Conservation (phyloP, 1,140 invertebrate species). For the Pseudomyrmex concolor region DNA sequence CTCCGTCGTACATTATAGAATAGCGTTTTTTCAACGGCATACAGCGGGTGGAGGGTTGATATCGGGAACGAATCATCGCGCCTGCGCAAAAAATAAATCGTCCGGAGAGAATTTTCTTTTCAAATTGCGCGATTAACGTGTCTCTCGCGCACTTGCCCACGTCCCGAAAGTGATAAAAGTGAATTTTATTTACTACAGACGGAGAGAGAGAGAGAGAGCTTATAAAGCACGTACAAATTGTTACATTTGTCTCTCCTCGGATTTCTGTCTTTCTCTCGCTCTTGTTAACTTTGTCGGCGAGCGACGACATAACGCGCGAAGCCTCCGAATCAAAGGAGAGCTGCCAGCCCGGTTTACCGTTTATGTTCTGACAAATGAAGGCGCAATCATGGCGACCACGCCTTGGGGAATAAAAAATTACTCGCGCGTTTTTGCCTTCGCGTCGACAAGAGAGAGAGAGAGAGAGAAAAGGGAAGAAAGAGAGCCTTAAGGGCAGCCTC, state of each 20-base stretch:
- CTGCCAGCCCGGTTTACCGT: constrained; percentile 51
- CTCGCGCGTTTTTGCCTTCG: constrained; percentile 54
- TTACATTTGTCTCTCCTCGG: background rate
- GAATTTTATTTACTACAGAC: too few relatives aligned
- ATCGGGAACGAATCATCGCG: background rate
- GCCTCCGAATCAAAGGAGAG: constrained; percentile 27
- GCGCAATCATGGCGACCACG: constrained; percentile 56
- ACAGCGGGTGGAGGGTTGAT: background rate
- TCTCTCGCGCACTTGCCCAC: too few relatives aligned
- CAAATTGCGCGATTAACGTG: too few relatives aligned
- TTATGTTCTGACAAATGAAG: constrained; percentile 59
- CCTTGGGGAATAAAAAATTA: constrained; percentile 49
- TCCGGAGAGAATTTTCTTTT: background rate
- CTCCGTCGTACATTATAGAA: background rate
- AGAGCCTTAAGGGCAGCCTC: constrained; percentile 31
- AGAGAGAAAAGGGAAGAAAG: too few relatives aligned
- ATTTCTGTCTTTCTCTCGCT: background rate
- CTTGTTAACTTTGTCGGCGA: background rate
- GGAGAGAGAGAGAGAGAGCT: too few relatives aligned
- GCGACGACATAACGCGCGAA: background rate
- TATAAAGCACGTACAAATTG: too few relatives aligned
- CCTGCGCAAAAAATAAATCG: background rate
- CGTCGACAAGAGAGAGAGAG: constrained; percentile 1
- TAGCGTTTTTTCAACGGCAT: too few relatives aligned
- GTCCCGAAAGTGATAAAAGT: too few relatives aligned